phyloP scores from a whole-genome alignment of 2,113 vertebrate genomes.

The Prolemur simus region DNA sequence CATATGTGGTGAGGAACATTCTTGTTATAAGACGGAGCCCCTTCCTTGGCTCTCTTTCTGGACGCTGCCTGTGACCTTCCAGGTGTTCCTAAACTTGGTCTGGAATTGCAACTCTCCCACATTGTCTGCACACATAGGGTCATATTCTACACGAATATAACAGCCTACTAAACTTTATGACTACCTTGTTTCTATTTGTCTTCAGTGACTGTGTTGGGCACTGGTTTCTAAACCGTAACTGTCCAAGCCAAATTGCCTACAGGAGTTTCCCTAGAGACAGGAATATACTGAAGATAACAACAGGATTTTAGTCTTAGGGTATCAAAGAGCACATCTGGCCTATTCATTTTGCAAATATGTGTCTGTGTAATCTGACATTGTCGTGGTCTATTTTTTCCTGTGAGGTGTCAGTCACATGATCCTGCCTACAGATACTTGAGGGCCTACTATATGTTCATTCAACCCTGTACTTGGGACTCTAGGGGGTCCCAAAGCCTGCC shows the following conservation, averaged over 20 bases:
- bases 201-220: conserved; percentile 67
- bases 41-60: conserved; percentile 60
- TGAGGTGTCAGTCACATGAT: conserved; percentile 50
- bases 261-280: not conserved
- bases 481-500: not conserved
- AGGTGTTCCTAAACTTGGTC: conserved; percentile 80
- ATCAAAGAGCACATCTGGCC: conserved; percentile 53
- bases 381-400: conserved; percentile 62
- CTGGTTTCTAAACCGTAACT: conserved; percentile 76
- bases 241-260: not conserved
- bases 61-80: conserved; percentile 64
- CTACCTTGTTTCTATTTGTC: conserved; percentile 77
- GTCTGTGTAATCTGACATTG: conserved; percentile 69
- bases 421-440: not conserved
- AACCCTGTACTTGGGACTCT: conserved; percentile 6
- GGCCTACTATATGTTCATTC: not conserved
- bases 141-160: conserved; percentile 54
- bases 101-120: conserved; percentile 85
- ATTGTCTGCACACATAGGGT: conserved; percentile 82
- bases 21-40: conserved; percentile 53
- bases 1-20: conserved; percentile 36
- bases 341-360: conserved; percentile 65
- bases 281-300: conserved; percentile 27
- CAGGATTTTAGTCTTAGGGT: conserved; percentile 43
- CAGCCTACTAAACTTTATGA: conserved; percentile 57